These are phyloP conservation scores for Cyaniris semiargus DNA, from an alignment of 2,888 invertebrate genomes.

Conservation along the genomic window DNA sequence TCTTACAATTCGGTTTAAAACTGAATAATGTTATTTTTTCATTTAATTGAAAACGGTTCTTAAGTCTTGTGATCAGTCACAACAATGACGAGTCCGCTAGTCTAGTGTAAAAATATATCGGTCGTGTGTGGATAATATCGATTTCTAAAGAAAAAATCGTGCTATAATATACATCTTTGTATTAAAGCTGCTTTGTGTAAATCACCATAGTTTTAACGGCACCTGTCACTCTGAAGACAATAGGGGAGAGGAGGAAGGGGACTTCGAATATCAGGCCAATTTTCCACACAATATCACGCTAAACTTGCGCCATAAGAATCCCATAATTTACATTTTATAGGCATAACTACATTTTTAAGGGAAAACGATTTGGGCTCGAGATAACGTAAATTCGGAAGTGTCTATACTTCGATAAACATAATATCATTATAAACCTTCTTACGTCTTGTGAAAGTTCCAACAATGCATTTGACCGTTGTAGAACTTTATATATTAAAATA, in stretches of 20 bases:
- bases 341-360: not conserved
- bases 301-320: not conserved
- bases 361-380: not conserved
- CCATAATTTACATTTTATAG: conserved; percentile 2
- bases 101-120: too few species aligned
- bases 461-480: too few species aligned
- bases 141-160: too few species aligned
- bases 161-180: too few species aligned
- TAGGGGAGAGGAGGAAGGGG: not conserved
- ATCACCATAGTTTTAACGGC: not conserved
- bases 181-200: too few species aligned
- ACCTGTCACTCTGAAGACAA: not conserved
- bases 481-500: too few species aligned
- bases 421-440: not conserved
- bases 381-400: not conserved
- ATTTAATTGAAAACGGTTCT: too few species aligned
- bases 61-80: too few species aligned
- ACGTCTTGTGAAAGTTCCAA: not conserved
- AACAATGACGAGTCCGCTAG: too few species aligned
- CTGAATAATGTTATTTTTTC: too few species aligned
- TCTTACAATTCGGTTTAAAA: too few species aligned
- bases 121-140: too few species aligned
- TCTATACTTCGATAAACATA: not conserved
- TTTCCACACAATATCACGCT: conserved; percentile 18
- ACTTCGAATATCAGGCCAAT: conserved; percentile 11